Percentiles rank a stretch among this genome's conserved stretches.
Evolutionary conservation across 2,888 invertebrate species (phyloP).

Genomic region (Sminthurinus aureus): DNA sequence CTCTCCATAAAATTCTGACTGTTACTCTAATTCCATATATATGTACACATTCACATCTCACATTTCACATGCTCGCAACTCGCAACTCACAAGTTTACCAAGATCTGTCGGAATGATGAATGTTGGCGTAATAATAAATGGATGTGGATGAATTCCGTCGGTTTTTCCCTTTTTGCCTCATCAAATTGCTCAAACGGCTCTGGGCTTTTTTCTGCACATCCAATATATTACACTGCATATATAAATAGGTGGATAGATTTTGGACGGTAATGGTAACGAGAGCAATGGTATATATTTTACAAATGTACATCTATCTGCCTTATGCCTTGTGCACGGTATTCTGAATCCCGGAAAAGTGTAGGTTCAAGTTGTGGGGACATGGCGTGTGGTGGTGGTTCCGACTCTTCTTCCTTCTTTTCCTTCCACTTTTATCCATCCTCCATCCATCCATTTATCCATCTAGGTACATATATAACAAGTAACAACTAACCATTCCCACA

Average conservation of each 20-base stretch:
- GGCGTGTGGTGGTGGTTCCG: too few species aligned
- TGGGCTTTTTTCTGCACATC: not conserved
- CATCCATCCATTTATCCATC: too few species aligned
- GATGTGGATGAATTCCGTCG: conserved; percentile 24
- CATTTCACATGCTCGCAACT: not conserved
- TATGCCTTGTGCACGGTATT: too few species aligned
- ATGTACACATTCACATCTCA: not conserved
- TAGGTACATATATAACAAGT: too few species aligned
- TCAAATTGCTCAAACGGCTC: conserved; percentile 14
- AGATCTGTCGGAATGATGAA: conserved; percentile 43
- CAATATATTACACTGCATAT: not conserved
- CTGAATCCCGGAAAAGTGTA: too few species aligned
- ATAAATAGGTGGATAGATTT: not conserved
- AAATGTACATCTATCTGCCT: too few species aligned
- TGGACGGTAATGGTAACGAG: not conserved
- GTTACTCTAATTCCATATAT: too few species aligned
- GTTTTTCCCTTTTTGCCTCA: conserved; percentile 2
- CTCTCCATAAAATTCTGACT: too few species aligned
- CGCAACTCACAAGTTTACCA: conserved; percentile 6
- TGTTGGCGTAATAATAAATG: conserved; percentile 37
- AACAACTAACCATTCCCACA: too few species aligned
- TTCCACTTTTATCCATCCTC: too few species aligned
- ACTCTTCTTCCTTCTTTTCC: too few species aligned
- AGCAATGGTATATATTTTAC: not conserved
- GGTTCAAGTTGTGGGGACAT: too few species aligned